These are phyloP conservation scores for Cephus pygmeus DNA, from an alignment of 2,888 invertebrate genomes.

Conservation along the genomic window DNA sequence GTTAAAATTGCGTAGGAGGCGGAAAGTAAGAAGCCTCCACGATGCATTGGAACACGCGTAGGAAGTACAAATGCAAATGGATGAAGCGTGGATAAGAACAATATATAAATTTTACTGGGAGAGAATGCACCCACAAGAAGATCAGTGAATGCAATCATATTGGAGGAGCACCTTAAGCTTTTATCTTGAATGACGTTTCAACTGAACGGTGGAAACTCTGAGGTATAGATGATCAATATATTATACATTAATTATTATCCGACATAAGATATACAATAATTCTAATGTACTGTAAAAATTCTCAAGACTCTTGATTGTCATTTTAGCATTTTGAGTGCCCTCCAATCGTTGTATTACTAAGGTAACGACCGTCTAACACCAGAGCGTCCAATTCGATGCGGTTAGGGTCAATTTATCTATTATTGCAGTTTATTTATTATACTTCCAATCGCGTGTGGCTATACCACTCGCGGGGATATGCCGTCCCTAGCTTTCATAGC, in stretches of 20 bases:
- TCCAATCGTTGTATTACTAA: constrained; percentile 11
- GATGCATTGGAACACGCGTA: not conserved
- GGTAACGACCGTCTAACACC: constrained; percentile 50
- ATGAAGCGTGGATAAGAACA: not conserved
- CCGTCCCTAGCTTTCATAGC: not conserved
- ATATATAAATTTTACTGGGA: not conserved
- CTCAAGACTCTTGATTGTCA: not conserved
- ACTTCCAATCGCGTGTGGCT: constrained; percentile 30
- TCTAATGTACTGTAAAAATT: not conserved
- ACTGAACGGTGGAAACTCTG: not conserved
- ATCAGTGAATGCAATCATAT: not conserved
- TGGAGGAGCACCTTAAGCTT: not conserved
- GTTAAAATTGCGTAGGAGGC: not conserved
- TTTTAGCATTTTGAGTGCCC: not conserved
- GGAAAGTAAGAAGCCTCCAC: not conserved
- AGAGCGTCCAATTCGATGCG: constrained; percentile 56
- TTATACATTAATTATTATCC: not conserved
- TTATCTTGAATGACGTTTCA: not conserved
- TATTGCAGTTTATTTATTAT: constrained; percentile 61
- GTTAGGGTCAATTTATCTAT: constrained; percentile 62
- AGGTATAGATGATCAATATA: not conserved
- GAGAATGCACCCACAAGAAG: not conserved
- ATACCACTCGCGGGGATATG: constrained; percentile 18
- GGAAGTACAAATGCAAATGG: not conserved
- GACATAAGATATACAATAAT: not conserved